Conservation (phyloP, 2,888 invertebrate genomes). For the Leptopilina syphax region DNA sequence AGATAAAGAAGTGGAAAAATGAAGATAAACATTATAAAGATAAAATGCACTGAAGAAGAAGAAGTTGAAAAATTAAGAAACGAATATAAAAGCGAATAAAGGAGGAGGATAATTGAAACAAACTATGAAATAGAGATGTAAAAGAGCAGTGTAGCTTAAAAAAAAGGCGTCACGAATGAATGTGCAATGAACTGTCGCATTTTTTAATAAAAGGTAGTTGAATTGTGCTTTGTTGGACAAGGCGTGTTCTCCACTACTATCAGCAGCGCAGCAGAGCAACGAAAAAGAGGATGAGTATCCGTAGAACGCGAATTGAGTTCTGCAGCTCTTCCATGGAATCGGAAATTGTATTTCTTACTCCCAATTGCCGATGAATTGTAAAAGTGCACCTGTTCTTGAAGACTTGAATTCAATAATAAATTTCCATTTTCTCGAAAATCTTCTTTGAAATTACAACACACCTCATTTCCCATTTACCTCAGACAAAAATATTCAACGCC, state of each 20-base stretch:
- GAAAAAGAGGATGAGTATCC: constrained; percentile 26
- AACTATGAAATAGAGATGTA: constrained; percentile 11
- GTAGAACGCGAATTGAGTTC: constrained; percentile 54
- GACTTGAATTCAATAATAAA: constrained; percentile 53
- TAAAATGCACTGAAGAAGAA: too few relatives aligned
- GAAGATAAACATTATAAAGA: too few relatives aligned
- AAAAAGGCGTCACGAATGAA: constrained; percentile 20
- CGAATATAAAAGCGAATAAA: too few relatives aligned
- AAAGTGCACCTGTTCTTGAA: constrained; percentile 55
- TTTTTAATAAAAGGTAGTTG: constrained; percentile 35
- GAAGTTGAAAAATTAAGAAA: too few relatives aligned
- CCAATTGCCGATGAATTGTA: constrained; percentile 64
- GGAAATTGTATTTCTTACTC: constrained; percentile 67
- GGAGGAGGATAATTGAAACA: not conserved
- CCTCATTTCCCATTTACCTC: not conserved
- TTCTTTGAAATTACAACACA: not conserved
- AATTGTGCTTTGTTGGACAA: constrained; percentile 49
- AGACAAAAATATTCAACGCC: not conserved
- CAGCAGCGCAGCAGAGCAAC: constrained; percentile 1
- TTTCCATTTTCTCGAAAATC: constrained; percentile 40
- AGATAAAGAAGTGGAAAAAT: too few relatives aligned
- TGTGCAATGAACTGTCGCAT: constrained; percentile 33
- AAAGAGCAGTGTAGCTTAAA: constrained; percentile 34
- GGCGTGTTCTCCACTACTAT: constrained; percentile 2
- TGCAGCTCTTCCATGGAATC: constrained; percentile 47